phyloP scores from a whole-genome alignment of 2,113 vertebrate genomes.

The Eublepharis macularius region DNA sequence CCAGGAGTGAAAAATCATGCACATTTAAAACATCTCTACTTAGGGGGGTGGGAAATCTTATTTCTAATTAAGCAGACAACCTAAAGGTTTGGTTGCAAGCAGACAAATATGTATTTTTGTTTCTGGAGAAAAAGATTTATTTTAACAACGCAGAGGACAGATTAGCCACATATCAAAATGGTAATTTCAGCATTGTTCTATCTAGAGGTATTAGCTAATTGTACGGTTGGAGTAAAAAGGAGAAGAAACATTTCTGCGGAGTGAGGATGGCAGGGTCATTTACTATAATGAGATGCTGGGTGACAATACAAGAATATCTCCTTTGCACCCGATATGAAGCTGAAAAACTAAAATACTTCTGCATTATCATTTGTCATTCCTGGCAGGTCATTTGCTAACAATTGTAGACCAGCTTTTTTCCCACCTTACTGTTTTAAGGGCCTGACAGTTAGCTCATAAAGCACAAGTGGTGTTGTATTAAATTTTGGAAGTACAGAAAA shows the following conservation, averaged over 20 bases:
- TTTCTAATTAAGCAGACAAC: constrained; percentile 58
- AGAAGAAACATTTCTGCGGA: constrained; percentile 9
- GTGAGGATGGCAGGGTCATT: constrained; percentile 29
- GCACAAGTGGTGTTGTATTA: constrained; percentile 1
- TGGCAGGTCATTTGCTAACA: constrained; percentile 33
- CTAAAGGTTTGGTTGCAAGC: constrained; percentile 24
- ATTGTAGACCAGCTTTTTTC: constrained; percentile 5
- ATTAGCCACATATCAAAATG: constrained; percentile 31
- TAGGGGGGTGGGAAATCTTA: constrained; percentile 2
- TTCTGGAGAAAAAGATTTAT: constrained; percentile 38
- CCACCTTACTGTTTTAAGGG: constrained; percentile 20
- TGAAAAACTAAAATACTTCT: constrained; percentile 23
- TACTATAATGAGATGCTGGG: constrained; percentile 52
- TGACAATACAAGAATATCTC: constrained; percentile 36
- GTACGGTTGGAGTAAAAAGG: neutral
- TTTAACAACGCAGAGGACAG: constrained; percentile 22
- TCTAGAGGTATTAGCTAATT: constrained; percentile 35
- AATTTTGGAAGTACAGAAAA: neutral
- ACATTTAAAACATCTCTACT: neutral
- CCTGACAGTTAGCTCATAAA: constrained; percentile 30
- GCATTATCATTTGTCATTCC: constrained; percentile 38
- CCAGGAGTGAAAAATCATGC: neutral
- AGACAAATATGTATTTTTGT: neutral
- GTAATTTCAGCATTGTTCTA: constrained; percentile 42
- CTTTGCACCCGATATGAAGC: constrained; percentile 41